Evolutionary conservation across 92 coral and sea anemone genomes (phyloP), one percentile per base, ranked within the genome.

Genomic region (Palythoa heliodiscus): DNA sequence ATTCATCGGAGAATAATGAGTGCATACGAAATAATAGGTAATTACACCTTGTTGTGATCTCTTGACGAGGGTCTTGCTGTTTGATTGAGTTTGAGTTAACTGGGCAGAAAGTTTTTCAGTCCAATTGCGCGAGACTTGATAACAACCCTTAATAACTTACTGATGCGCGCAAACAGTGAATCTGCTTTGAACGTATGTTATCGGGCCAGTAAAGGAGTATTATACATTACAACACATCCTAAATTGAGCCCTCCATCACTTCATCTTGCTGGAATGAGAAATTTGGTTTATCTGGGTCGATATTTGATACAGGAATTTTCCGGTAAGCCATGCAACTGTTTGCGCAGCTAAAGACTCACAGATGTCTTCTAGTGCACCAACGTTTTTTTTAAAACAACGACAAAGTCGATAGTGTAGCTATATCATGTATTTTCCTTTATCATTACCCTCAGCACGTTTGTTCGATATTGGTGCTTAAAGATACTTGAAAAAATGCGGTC

Each of bases 21-120:
- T 80, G 84, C 84, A 80, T 80, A 80, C 40, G 84, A 16, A 80
- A 80, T 66, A 80, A 80, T 80, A 43, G 58, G 15, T 80, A 80
- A 80, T 80, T 64, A 66, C 84, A 64, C 43, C 73, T 64, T 80
- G 84, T 80, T 80, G 54, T 80, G 84, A 80, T 69, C 73, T 24
- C 22, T 38, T 67, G 75, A 66, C 73, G 60, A 16, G 84, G 19
- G 40, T 22, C 84, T 20, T 14, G 75, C 84, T 80, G 84, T 60
- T 80, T 70, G 60, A 64, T 80, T 80, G 84, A 67, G 48, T 66
- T 48, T 29, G 74, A 47, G 84, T 75, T 64, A 78, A 78, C 70
- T 15, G 17, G 17, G 47, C 58, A 11, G 66, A 52, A 11, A 54
- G 50, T 4, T 24, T 43, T 12, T 37, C 73, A 25, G 73, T 69